phyloP scores from a whole-genome alignment of 2,888 invertebrate genomes.

The Aleiodes leptofemur region DNA sequence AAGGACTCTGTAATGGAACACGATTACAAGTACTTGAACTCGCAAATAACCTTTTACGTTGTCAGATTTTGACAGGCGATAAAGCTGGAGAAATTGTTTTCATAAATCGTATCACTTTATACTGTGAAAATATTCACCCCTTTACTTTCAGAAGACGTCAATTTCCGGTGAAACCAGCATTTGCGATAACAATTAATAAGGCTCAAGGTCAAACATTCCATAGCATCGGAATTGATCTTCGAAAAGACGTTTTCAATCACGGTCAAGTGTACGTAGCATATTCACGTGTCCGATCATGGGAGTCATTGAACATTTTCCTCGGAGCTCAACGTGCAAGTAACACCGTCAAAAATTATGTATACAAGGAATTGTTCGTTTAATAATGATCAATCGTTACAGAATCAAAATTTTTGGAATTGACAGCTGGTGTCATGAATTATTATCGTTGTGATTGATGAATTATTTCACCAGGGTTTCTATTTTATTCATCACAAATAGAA shows the following conservation, averaged over 20 bases:
- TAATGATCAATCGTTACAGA: not conserved
- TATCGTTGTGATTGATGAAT: not conserved
- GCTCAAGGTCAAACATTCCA: conserved; percentile 34
- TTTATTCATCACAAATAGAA: no score
- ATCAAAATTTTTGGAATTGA: not conserved
- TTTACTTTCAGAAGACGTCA: no score
- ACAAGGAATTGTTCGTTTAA: conserved; percentile 29
- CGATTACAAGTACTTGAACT: conserved; percentile 52
- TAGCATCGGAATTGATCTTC: conserved; percentile 29
- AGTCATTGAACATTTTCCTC: conserved; percentile 18
- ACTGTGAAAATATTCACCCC: no score
- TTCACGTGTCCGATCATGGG: conserved; percentile 33
- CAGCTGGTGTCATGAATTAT: not conserved
- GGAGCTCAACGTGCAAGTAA: conserved; percentile 18
- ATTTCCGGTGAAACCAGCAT: no score
- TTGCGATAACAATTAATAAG: conserved; percentile 40
- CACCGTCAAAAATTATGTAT: conserved; percentile 31
- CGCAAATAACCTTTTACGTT: conserved; percentile 47
- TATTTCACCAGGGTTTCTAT: not conserved
- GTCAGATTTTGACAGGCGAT: conserved; percentile 54
- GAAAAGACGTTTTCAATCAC: no score
- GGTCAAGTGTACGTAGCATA: no score
- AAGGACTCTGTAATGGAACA: conserved; percentile 56
- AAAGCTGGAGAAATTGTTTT: conserved; percentile 47
- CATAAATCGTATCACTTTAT: no score